Evolutionary conservation across 2,888 invertebrate species (phyloP), one percentile per base, ranked within the genome.

Genomic region (Hofmannophila pseudospretella): DNA sequence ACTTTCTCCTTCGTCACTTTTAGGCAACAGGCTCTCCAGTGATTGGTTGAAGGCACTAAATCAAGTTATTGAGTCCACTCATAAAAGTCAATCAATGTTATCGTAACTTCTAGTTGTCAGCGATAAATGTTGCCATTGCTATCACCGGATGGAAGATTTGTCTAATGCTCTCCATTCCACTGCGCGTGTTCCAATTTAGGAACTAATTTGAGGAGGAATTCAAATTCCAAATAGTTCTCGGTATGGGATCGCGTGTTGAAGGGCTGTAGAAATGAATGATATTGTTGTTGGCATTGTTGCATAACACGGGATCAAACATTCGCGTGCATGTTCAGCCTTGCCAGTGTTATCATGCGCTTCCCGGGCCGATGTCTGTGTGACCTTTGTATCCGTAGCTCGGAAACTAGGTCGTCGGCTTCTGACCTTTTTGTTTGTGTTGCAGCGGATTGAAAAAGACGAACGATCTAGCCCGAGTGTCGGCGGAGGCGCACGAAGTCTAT

Each of bases 331-430:
- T 50, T 51, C 67, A 76, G 76, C 78, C 75, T 79, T 79, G 80
- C 70, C 64, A 67, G 55, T 67, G 74, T 71, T 80, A 79, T 77
- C 80, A 67, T 42, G 36, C 60, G 65, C 71, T 81, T 81, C 81
- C 81, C 79, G 80, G 72, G 66, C 69, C 67, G 70, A 67, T 68
- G 79, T 66, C 67, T 74, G 67, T 57, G 65, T 70, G 79, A 82
- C 80, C 81, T 82, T 81, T 81, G 76, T 62, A 59, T 69, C 63
- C 65, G 63, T 57, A 44, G 66, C 59, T 71, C 60, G 58, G 69
- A 76, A 82, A 82, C 75, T 85, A 63, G 84, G 82, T 77, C 80
- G 68, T 66, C 79, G 81, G 72, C 82, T 70, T 79, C 69, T 81
- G 77, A 82, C 82, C 84, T 81, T 84, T 82, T 73, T 80, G 78